Percentiles rank a stretch among this genome's conserved stretches.
Conservation (phyloP, 1,140 invertebrate species). For the Drosophila auraria region DNA sequence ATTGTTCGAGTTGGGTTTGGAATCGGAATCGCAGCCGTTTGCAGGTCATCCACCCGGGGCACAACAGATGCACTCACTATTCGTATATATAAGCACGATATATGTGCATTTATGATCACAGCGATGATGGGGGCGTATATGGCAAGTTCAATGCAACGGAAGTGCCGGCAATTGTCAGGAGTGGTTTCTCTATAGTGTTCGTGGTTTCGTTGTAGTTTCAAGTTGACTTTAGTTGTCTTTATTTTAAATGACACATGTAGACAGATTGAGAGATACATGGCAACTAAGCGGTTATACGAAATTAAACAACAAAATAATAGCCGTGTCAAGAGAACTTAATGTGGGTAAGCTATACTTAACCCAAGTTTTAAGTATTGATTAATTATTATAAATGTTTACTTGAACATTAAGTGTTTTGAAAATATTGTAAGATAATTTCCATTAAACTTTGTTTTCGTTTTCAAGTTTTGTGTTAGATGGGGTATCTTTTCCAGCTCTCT, state of each 20-base stretch:
- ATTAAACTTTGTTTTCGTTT: background rate
- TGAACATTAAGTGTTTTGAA: background rate
- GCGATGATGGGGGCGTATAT: constrained; percentile 48
- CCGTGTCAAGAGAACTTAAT: background rate
- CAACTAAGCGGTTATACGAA: background rate
- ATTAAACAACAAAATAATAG: background rate
- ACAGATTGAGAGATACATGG: constrained; percentile 1
- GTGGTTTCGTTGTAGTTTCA: constrained; percentile 27
- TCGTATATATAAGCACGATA: background rate
- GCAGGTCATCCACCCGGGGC: constrained; percentile 64
- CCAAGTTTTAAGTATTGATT: background rate
- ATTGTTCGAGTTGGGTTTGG: constrained; percentile 27
- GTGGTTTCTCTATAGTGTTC: constrained; percentile 49
- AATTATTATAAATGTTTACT: background rate
- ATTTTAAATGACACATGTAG: constrained; percentile 28
- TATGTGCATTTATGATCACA: constrained; percentile 23
- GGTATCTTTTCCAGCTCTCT: too few species aligned
- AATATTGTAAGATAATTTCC: background rate
- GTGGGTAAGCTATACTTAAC: background rate
- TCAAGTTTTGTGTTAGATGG: background rate
- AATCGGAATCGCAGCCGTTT: constrained; percentile 40
- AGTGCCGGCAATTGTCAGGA: constrained; percentile 75
- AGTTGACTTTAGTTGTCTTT: constrained; percentile 20
- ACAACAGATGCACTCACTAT: constrained; percentile 38
- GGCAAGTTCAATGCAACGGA: constrained; percentile 78